Percentiles rank a stretch among this genome's conserved stretches.
These are phyloP conservation scores for Sympetrum striolatum DNA, from an alignment of 2,888 invertebrate species.

Conservation along the genomic window DNA sequence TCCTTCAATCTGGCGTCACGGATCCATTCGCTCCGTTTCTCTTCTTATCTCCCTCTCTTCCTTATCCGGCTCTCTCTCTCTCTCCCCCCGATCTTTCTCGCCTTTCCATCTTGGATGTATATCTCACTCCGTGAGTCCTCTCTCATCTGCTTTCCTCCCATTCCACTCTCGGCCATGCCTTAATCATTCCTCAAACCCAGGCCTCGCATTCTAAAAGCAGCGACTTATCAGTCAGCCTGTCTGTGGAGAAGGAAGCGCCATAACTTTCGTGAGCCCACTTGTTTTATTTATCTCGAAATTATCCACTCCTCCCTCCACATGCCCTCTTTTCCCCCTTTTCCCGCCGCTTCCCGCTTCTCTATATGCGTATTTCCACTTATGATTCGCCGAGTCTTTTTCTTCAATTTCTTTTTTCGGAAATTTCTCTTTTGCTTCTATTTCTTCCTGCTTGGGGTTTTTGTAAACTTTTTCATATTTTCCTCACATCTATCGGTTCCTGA, in stretches of 20 bases:
- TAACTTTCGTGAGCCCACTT: constrained; percentile 40
- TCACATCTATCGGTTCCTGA: not conserved
- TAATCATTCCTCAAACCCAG: constrained; percentile 37
- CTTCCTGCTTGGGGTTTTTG: not conserved
- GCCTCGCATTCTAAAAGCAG: constrained; percentile 28
- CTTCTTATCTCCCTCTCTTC: not conserved
- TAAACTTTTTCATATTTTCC: not conserved
- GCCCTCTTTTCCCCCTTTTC: not conserved
- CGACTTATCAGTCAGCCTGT: constrained; percentile 31
- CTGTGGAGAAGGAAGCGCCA: constrained; percentile 31
- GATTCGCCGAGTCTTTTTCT: not conserved
- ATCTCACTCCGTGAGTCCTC: not conserved
- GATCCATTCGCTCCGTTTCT: not conserved
- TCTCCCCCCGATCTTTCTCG: not conserved
- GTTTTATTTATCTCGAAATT: constrained; percentile 35
- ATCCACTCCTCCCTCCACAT: not conserved
- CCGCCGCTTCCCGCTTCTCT: not conserved
- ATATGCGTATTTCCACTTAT: not conserved
- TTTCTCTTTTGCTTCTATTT: not conserved
- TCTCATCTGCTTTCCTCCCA: not conserved
- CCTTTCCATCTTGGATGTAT: not conserved
- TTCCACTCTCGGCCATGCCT: not conserved
- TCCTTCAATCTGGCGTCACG: constrained; percentile 22
- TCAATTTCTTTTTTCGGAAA: not conserved
- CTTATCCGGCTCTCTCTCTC: not conserved